These are phyloP conservation scores for Lathronympha strigana DNA, from an alignment of 2,888 invertebrate species.

Conservation along the genomic window DNA sequence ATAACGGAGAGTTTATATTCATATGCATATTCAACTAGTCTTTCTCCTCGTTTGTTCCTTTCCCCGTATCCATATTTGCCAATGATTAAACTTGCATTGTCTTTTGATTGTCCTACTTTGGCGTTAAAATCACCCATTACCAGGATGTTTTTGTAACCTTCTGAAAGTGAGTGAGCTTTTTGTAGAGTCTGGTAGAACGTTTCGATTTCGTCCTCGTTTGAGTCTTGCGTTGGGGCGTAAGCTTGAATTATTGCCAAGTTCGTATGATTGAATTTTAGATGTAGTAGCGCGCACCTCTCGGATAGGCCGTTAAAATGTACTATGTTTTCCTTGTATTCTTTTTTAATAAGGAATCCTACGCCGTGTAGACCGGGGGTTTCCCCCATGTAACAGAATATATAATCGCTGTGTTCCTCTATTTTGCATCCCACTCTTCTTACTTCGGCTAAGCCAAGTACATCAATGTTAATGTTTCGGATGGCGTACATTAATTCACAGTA, in stretches of 20 bases:
- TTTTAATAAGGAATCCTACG: neutral
- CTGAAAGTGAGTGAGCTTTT: neutral
- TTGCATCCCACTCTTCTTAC: no score
- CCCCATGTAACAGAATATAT: neutral
- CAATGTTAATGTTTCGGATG: no score
- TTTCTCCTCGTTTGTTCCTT: conserved; percentile 21
- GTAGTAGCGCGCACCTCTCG: neutral
- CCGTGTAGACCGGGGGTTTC: neutral
- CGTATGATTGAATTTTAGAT: neutral
- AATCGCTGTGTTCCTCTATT: no score
- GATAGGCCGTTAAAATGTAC: neutral
- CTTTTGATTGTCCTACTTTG: conserved; percentile 19
- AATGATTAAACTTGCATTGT: conserved; percentile 9
- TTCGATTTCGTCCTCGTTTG: conserved; percentile 2
- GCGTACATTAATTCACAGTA: neutral
- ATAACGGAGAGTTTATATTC: conserved; percentile 18
- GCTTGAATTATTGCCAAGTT: neutral
- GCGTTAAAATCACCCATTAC: neutral
- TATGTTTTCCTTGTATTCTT: neutral
- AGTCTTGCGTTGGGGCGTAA: neutral
- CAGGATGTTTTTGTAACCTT: conserved; percentile 1
- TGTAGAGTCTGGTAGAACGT: neutral
- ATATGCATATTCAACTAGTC: conserved; percentile 10
- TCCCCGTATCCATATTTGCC: neutral
- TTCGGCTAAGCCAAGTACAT: no score